These are phyloP conservation scores for Hafferia zeledoni DNA, from an alignment of 2,797 vertebrate species.

Conservation along the genomic window DNA sequence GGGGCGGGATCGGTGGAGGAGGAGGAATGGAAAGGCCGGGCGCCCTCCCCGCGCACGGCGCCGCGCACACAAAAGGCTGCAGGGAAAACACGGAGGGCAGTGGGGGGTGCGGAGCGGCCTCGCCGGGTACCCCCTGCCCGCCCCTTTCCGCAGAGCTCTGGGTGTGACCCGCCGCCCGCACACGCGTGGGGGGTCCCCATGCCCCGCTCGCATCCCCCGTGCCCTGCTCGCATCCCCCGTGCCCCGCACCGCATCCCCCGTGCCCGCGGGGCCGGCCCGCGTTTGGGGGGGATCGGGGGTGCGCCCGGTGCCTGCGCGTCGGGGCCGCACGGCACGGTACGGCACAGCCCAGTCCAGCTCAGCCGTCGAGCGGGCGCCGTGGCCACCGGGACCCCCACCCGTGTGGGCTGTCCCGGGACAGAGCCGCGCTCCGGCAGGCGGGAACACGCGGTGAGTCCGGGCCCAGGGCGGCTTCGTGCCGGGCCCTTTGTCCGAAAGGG, in stretches of 20 bases:
- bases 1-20: neutral
- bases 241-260: neutral
- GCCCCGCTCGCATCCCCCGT: no score
- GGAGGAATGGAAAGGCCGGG: neutral
- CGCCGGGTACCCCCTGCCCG: neutral
- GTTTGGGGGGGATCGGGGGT: neutral
- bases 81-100: conserved; percentile 15
- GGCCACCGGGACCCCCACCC: neutral
- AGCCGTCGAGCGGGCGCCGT: rapidly evolving
- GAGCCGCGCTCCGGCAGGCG: neutral
- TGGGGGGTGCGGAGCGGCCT: neutral
- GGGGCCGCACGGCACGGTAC: neutral
- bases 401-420: neutral
- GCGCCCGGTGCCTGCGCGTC: rapidly evolving
- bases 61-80: conserved; percentile 3
- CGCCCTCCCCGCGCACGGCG: neutral
- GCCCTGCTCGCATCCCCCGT: neutral
- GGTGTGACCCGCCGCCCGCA: neutral
- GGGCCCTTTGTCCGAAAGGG: neutral
- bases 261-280: neutral
- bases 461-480: neutral
- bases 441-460: neutral
- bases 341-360: neutral
- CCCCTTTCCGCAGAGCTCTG: neutral
- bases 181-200: neutral